Percentiles rank a stretch among this genome's conserved stretches.
These are phyloP conservation scores for Osmerus eperlanus DNA, from an alignment of 2,113 vertebrate genomes.

Conservation along the genomic window DNA sequence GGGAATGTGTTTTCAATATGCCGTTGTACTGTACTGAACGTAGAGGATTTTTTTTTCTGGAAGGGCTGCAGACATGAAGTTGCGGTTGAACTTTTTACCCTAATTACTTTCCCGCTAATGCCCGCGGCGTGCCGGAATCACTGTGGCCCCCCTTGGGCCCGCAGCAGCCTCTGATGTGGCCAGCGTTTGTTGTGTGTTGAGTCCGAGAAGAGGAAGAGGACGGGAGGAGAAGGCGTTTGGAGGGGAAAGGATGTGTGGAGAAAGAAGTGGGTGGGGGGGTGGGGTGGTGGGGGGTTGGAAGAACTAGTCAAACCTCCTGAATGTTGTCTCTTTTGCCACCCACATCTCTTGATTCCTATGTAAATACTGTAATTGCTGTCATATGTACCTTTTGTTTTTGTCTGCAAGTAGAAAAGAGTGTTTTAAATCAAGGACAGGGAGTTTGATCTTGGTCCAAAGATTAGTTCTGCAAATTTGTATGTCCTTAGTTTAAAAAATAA, in stretches of 20 bases:
- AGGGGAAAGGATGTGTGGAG: not conserved
- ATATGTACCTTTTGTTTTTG: slow-evolving; percentile 75
- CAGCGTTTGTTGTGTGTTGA: slow-evolving; percentile 83
- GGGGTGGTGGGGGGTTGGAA: slow-evolving; percentile 13
- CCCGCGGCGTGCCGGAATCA: slow-evolving; percentile 89
- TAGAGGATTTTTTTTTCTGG: slow-evolving; percentile 87
- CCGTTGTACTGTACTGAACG: slow-evolving; percentile 75
- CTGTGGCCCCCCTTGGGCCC: slow-evolving; percentile 84
- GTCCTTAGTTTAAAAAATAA: slow-evolving; percentile 1
- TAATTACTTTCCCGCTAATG: slow-evolving; percentile 94
- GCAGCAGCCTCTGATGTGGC: slow-evolving; percentile 91
- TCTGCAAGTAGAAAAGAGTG: slow-evolving; percentile 70
- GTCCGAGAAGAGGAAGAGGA: slow-evolving; percentile 53
- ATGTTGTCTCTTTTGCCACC: slow-evolving; percentile 82
- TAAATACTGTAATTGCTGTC: slow-evolving; percentile 90
- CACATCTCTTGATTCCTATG: slow-evolving; percentile 86
- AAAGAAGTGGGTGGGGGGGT: not conserved
- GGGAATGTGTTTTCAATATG: slow-evolving; percentile 84
- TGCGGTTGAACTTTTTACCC: slow-evolving; percentile 98
- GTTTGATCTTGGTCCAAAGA: slow-evolving; percentile 38
- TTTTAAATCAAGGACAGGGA: slow-evolving; percentile 80
- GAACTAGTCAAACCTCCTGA: slow-evolving; percentile 61
- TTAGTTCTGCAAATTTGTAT: slow-evolving; percentile 28
- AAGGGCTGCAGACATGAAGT: slow-evolving; percentile 78
- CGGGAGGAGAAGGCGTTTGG: not conserved